phyloP scores from a whole-genome alignment of 2,113 vertebrate species.

The Platycercus adscitus region DNA sequence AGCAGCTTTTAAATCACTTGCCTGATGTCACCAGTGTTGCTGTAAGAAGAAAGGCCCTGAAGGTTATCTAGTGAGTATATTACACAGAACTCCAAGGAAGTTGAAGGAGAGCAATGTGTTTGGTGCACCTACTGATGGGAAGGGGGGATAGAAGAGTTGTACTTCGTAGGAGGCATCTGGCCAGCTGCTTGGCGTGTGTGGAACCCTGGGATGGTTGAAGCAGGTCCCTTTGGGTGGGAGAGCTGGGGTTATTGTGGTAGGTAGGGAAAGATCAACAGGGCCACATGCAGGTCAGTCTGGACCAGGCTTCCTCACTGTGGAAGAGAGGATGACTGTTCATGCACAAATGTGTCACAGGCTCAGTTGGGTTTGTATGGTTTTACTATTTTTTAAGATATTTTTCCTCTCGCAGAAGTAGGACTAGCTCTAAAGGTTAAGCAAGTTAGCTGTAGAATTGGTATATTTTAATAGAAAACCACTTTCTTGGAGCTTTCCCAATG shows the following conservation, averaged over 20 bases:
- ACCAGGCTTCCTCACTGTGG: not conserved
- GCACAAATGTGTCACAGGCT: not conserved
- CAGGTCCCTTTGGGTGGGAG: not conserved
- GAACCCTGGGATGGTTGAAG: not conserved
- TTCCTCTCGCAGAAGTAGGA: not conserved
- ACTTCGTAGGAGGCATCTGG: not conserved
- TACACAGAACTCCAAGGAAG: not conserved
- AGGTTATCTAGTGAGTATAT: not conserved
- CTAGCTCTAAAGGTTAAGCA: not conserved
- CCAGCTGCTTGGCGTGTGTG: fast-evolving
- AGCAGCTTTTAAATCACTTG: not conserved
- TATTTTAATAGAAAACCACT: not conserved
- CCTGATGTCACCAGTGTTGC: not conserved
- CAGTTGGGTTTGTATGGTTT: not conserved
- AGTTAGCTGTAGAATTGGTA: not conserved
- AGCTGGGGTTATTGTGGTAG: not conserved
- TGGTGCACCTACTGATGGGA: not conserved
- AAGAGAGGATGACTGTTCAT: fast-evolving
- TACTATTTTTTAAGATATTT: not conserved
- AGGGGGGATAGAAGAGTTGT: not conserved
- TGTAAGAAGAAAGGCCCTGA: not conserved
- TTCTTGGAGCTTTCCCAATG: not conserved
- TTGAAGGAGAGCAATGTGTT: not conserved
- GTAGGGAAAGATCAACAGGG: not conserved
- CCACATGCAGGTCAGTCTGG: not conserved